phyloP scores from a whole-genome alignment of 1,140 invertebrate species.

The Pogonognathellus flavescens region DNA sequence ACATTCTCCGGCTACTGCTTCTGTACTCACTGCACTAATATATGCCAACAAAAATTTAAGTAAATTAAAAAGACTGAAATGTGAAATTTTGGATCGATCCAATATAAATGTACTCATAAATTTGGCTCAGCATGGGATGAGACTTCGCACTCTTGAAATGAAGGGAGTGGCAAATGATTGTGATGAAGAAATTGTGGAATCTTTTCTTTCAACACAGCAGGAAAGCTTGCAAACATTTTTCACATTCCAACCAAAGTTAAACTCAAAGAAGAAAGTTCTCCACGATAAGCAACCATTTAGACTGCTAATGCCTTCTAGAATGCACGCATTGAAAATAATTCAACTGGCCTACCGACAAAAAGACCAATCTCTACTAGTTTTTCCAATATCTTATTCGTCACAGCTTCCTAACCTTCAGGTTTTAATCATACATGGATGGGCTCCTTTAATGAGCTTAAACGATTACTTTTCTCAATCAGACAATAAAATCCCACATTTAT shows the following conservation, averaged over 20 bases:
- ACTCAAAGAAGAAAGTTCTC: background rate
- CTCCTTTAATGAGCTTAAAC: background rate
- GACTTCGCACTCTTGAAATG: constrained; percentile 8
- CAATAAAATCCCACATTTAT: background rate
- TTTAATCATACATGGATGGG: constrained; percentile 33
- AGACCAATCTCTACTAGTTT: constrained; percentile 18
- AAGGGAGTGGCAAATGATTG: constrained; percentile 22
- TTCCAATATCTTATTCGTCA: constrained; percentile 25
- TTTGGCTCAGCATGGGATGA: constrained; percentile 8
- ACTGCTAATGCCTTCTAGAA: background rate
- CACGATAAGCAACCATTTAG: background rate
- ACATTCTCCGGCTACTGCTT: constrained; percentile 18
- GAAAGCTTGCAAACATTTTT: background rate
- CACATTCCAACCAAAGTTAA: background rate
- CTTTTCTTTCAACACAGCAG: background rate
- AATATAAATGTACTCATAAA: constrained; percentile 21
- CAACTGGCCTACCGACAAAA: constrained; percentile 9
- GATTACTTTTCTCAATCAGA: constrained; percentile 25
- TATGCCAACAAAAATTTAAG: background rate
- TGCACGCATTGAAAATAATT: background rate
- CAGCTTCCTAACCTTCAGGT: constrained; percentile 21
- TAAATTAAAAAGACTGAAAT: constrained; percentile 15
- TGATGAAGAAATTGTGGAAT: background rate
- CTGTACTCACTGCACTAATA: background rate
- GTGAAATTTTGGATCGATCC: constrained; percentile 21